These are phyloP conservation scores for Cynopterus sphinx DNA, from an alignment of 2,797 vertebrate genomes.

Conservation along the genomic window DNA sequence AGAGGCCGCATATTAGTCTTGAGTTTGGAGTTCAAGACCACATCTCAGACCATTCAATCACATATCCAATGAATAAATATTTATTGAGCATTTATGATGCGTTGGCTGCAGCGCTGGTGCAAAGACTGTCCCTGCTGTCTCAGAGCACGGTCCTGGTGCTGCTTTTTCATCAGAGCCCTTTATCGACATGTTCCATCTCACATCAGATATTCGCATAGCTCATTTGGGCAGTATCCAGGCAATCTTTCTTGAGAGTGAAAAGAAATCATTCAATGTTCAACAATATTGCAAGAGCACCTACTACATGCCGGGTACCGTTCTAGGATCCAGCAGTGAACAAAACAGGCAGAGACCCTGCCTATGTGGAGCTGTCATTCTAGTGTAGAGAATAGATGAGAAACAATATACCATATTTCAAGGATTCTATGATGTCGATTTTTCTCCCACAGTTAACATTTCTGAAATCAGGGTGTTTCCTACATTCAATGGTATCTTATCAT, in stretches of 20 bases:
- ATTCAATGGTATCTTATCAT: neutral
- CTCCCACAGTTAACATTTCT: neutral
- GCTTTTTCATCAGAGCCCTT: neutral
- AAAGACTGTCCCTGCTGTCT: neutral
- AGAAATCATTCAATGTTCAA: neutral
- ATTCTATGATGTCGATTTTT: neutral
- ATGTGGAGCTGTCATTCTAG: neutral
- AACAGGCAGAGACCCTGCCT: neutral
- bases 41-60: neutral
- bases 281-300: neutral
- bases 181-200: neutral
- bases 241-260: neutral
- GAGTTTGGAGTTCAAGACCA: neutral
- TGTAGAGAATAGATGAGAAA: neutral
- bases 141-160: neutral
- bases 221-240: neutral
- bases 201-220: fast-evolving
- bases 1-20: neutral
- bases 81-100: neutral
- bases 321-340: neutral
- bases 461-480: neutral
- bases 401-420: neutral
- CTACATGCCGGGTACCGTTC: too few species aligned
- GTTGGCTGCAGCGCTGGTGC: neutral
- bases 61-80: neutral